phyloP scores from a whole-genome alignment of 2,797 vertebrate genomes.

The Periophthalmus magnuspinnatus region DNA sequence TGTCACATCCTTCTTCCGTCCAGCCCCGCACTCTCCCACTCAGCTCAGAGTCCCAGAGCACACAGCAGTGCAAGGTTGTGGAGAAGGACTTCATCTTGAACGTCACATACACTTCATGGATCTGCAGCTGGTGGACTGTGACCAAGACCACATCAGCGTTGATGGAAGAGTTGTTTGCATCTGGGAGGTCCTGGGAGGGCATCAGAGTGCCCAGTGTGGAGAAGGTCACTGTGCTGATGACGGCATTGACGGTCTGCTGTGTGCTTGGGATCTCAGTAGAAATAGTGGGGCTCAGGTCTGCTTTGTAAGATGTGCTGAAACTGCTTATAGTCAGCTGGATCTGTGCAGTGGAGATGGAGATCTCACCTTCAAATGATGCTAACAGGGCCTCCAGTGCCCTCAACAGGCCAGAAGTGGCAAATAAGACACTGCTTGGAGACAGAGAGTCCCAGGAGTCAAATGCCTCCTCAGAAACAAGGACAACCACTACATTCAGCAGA shows the following conservation, averaged over 20 bases:
- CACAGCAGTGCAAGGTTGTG: rapidly evolving
- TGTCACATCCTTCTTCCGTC: background rate
- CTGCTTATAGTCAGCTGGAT: background rate
- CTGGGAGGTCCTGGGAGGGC: background rate
- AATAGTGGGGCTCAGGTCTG: background rate
- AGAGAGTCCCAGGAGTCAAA: background rate
- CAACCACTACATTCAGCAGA: background rate
- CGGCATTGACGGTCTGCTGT: background rate
- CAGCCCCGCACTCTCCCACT: background rate
- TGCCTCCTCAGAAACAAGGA: background rate
- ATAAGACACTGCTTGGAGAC: background rate
- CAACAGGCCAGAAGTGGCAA: background rate
- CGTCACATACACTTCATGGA: background rate
- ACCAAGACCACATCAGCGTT: background rate
- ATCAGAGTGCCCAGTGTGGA: background rate
- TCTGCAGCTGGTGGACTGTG: background rate
- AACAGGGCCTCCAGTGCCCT: background rate
- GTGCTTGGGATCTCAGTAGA: background rate
- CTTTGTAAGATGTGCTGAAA: background rate
- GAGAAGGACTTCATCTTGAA: background rate
- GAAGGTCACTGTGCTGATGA: background rate
- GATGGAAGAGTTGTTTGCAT: background rate
- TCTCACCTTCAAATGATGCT: background rate
- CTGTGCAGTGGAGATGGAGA: background rate
- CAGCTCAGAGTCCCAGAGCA: background rate